Base-by-base conservation (phyloP, 53 echinoderm and acorn worm species). In the Stichopus horrens region DNA sequence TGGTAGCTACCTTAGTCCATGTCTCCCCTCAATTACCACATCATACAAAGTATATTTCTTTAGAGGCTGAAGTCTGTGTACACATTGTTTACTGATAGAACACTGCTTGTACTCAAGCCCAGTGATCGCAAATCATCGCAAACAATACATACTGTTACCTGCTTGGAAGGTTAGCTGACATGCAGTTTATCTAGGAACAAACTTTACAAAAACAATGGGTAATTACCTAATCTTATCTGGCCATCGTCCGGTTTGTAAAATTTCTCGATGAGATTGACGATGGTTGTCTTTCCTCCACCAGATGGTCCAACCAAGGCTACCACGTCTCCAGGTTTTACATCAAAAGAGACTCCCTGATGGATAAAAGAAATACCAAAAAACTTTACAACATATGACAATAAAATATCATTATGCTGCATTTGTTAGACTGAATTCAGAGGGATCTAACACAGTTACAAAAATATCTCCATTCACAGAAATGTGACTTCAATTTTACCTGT, bases 221-320 rank as follows among this genome's bases (percentile, higher is more conserved):
- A 85, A 95, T 86, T 89, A 97, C 97, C 93, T 14, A 98, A 86
- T 81, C 93, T 90, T 57, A 98, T 87, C 8, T 58, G 51, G 4
- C 98, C 98, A 5, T 91, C 79, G n/a, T 78, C 80, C 20, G 96
- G 93, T 21, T 88, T 83, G 81, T 98, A 98, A 83, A 98, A 98
- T 19, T 91, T 90, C 75, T 98, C 98, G 54, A 98, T 91, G 21
- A 98, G 92, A 81, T 91, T 98, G 60, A 98, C 98, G 23, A 98
- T 98, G 76, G 98, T 98, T 13, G 98, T 94, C 58, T 98, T 98
- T 57, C 98, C 98, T 19, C 98, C 95, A 23, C 98, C 98, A 74
- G 98, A 98, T 7, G 95, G 98, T 13, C 98, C 98, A 0, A 98
- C 98, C 53, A 98, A 73, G 6, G 98, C 98, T 56, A 98, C 93